Base-by-base conservation (phyloP, 2,113 vertebrate genomes). In the Ptilorrhoa leucosticta region DNA sequence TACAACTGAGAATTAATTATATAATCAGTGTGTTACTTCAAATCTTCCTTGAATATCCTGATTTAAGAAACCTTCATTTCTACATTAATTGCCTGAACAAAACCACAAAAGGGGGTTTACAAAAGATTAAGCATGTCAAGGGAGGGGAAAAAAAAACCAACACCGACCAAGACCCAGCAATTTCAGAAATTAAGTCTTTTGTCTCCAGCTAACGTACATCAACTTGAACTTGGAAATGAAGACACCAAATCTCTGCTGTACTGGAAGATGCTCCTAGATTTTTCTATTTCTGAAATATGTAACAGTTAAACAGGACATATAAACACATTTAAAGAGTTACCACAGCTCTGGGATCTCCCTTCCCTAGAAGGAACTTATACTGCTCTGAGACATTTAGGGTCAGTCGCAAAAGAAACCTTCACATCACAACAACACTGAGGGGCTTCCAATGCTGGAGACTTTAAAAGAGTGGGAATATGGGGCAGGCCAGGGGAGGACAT, bases 1-100 rank as follows among this genome's bases (percentile, higher is more conserved):
- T 96, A 96, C 87, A 97, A 81, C 78, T 87, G 95, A 92, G 96
- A 97, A 97, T 97, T 96, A 96, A 97, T 98, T 98, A 96, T 80
- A 97, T 71, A 94, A 97, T 80, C 96, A 95, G 88, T 93, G 73
- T 72, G 78, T 88, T 96, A 83, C 90, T 97, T 93, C 90, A 97
- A 96, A 94, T 96, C 90, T 97, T 94, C 89, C 82, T 77, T 51
- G 76, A 35, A 77, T 88, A 87, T 76, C 80, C 95, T 72, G 66
- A 95, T 94, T 95, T 91, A 85, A 90, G 70, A 95, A 94, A 57
- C 42, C 48, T 81, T 92, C 57, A 33, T 83, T 96, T 94, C 66
- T 96, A 72, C 87, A 71, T 92, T 95, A 95, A 97, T 93, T 92
- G 92, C 88, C 93, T 96, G 83, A 92, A 87, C 57, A 88, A 97